phyloP scores from a whole-genome alignment of 1,140 invertebrate genomes.

The Rhizoglyphus robini region DNA sequence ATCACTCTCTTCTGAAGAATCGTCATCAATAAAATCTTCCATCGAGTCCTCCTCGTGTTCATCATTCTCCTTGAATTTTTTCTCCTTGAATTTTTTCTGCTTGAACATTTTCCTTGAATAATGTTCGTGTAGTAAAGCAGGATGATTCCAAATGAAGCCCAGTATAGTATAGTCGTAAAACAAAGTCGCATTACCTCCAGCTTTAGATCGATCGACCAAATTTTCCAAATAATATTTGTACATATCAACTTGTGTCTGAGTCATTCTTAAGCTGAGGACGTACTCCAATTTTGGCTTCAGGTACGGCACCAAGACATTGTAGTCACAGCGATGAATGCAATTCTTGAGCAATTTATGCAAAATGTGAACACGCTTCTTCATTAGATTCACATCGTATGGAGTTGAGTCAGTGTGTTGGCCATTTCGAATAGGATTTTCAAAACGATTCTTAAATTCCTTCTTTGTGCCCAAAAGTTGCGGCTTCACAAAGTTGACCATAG shows the following conservation, averaged over 20 bases:
- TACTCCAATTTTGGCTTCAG: slow-evolving; percentile 83
- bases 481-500: slow-evolving; percentile 76
- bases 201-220: background rate
- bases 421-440: slow-evolving; percentile 23
- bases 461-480: slow-evolving; percentile 77
- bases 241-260: slow-evolving; percentile 66
- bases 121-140: slow-evolving; percentile 80
- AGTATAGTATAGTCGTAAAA: slow-evolving; percentile 95
- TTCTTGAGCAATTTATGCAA: slow-evolving; percentile 74
- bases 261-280: slow-evolving; percentile 73
- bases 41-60: slow-evolving; percentile 4
- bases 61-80: background rate
- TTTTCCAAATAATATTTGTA: slow-evolving; percentile 22
- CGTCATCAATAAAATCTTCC: background rate
- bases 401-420: slow-evolving; percentile 42
- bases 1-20: background rate
- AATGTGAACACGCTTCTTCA: slow-evolving; percentile 77
- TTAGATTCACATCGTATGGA: slow-evolving; percentile 43
- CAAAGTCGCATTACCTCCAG: slow-evolving; percentile 70
- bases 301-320: slow-evolving; percentile 70
- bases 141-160: slow-evolving; percentile 99
- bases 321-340: slow-evolving; percentile 79
- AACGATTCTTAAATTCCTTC: slow-evolving; percentile 90
- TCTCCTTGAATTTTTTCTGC: no score
- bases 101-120: no score